phyloP scores from a whole-genome alignment of 2,113 vertebrate species.

The Pseudorhombus dupliciocellatus region DNA sequence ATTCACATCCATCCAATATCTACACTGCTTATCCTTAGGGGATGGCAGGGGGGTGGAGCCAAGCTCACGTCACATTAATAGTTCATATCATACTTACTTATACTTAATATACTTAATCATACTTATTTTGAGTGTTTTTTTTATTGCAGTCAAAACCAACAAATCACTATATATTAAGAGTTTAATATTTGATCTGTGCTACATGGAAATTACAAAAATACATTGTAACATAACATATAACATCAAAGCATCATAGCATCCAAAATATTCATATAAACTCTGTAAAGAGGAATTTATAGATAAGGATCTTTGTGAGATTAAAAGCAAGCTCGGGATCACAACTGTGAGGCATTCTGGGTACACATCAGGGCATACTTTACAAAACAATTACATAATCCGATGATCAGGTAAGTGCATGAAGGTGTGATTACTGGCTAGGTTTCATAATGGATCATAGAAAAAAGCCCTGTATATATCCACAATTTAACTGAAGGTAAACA shows the following conservation, averaged over 20 bases:
- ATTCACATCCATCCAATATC: too few relatives aligned
- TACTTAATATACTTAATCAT: background rate
- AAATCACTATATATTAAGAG: constrained; percentile 8
- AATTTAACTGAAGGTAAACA: constrained; percentile 48
- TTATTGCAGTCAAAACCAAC: background rate
- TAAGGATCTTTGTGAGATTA: constrained; percentile 39
- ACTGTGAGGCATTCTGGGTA: constrained; percentile 63
- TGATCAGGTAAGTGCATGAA: constrained; percentile 42
- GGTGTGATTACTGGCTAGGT: constrained; percentile 22
- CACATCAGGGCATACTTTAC: constrained; percentile 38
- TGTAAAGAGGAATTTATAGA: constrained; percentile 57
- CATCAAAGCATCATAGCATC: constrained; percentile 36
- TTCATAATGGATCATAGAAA: constrained; percentile 33
- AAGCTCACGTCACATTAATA: too few relatives aligned
- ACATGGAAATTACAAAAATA: constrained; percentile 67
- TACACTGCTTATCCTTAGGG: too few relatives aligned
- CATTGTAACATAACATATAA: constrained; percentile 46
- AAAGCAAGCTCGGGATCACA: constrained; percentile 45
- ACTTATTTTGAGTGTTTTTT: background rate
- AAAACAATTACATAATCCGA: constrained; percentile 35
- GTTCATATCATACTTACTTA: too few relatives aligned
- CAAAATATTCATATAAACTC: constrained; percentile 49
- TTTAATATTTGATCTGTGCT: constrained; percentile 62
- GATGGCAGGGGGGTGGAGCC: too few relatives aligned
- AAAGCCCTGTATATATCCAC: constrained; percentile 49